Evolutionary conservation across 2,797 vertebrate genomes (phyloP), one percentile per base, ranked within the genome.

Genomic region (Arnoldichthys spilopterus): DNA sequence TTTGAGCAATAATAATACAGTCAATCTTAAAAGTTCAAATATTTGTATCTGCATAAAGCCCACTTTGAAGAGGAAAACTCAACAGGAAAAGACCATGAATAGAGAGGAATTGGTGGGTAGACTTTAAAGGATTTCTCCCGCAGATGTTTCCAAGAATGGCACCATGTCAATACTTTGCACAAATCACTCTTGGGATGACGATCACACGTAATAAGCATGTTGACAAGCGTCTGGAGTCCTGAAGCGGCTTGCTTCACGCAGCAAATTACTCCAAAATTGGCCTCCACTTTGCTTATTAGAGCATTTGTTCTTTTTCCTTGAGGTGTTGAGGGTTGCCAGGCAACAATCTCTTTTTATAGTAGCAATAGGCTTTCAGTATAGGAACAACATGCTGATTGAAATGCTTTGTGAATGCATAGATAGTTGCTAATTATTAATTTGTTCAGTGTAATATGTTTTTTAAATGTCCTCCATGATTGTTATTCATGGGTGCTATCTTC

Each of bases 271-370:
- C 24, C 45, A 24, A 81, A 84, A 84, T 66, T 28, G 34, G n/a
- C 51, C 47, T 73, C 72, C 49, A 69, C 45, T 79, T 79, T 47
- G 53, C 66, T 47, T 83, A 70, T 83, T 76, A 85, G 47, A 63
- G 58, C 74, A 80, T 82, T 80, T 81, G 59, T 67, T 83, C 59
- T 63, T 32, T 32, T 76, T 66, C 45, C 53, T 82, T 72, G 1
- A 79, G 79, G 80, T 74, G 81, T 45, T 16, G 13, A 7, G 66
- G 20, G 85, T 87, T 85, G 85, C 82, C 75, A 70, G 45, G 88
- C 85, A 86, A 87, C 86, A 73, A 56, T 72, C 20, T 37, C 34
- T 83, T 77, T 82, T 82, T 74, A 77, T 64, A 70, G 66, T 56
- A n/a, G 68, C 76, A 74, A 71, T 58, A 83, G 71, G 28, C 40